These are phyloP conservation scores for Panthera tigris DNA, from an alignment of 2,113 vertebrate species.

Conservation along the genomic window DNA sequence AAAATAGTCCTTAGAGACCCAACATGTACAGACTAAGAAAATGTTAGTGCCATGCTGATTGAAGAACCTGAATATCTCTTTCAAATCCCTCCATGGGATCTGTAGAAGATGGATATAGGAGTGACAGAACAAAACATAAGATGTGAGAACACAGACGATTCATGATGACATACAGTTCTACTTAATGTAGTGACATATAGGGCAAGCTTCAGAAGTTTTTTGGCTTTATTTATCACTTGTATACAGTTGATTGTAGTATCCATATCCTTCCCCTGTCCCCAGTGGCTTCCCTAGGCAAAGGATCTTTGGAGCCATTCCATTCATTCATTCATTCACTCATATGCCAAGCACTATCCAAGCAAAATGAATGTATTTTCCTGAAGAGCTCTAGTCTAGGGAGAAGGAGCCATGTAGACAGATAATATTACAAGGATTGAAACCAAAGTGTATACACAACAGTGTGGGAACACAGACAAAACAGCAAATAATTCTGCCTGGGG, in stretches of 20 bases:
- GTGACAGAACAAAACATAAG: not conserved
- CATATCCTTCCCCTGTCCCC: not conserved
- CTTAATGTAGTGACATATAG: not conserved
- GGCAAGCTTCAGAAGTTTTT: not conserved
- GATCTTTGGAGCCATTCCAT: not conserved
- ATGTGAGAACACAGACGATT: not conserved
- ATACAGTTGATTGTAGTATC: not conserved
- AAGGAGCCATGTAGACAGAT: not conserved
- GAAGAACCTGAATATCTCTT: not conserved
- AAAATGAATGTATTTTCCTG: slow-evolving; percentile 8
- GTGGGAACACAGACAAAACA: not conserved
- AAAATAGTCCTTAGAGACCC: not conserved
- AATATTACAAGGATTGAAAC: slow-evolving; percentile 28
- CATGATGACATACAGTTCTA: not conserved
- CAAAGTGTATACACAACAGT: not conserved
- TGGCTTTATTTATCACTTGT: not conserved
- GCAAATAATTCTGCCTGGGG: slow-evolving; percentile 5
- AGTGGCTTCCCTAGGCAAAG: not conserved
- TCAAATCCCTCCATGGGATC: not conserved
- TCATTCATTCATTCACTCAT: not conserved
- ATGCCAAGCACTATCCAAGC: not conserved
- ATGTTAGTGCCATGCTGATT: not conserved
- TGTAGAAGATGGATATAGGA: not conserved
- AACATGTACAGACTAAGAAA: not conserved
- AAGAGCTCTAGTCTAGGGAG: not conserved